Conservation (phyloP, 2,888 invertebrate genomes). For the Antheraea yamamai region DNA sequence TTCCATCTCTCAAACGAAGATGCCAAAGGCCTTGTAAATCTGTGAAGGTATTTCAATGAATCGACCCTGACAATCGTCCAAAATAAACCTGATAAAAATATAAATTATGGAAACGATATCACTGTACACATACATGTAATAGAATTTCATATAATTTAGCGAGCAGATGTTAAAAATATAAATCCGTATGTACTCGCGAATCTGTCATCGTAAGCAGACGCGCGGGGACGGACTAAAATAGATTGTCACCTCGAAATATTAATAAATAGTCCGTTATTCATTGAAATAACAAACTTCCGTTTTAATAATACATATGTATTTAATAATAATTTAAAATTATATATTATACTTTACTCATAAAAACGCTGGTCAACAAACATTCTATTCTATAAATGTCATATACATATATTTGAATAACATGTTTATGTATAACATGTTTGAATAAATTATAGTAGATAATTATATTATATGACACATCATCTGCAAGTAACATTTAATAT, state of each 20-base stretch:
- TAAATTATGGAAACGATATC: background rate
- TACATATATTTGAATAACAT: background rate
- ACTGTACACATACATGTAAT: background rate
- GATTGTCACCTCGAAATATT: slow-evolving; percentile 61
- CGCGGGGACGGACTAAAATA: slow-evolving; percentile 53
- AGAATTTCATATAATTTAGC: slow-evolving; percentile 23
- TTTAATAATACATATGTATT: background rate
- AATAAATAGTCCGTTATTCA: slow-evolving; percentile 51
- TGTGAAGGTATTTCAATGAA: slow-evolving; percentile 1
- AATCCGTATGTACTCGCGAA: slow-evolving; percentile 34
- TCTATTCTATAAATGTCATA: background rate
- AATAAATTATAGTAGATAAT: background rate
- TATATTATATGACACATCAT: background rate
- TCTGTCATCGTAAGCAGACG: slow-evolving; percentile 42
- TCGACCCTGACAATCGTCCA: background rate
- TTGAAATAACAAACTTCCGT: slow-evolving; percentile 26
- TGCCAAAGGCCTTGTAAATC: background rate
- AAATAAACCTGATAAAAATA: slow-evolving; percentile 3
- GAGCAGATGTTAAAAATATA: slow-evolving; percentile 33
- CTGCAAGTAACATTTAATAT: too few relatives aligned
- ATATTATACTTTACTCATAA: background rate
- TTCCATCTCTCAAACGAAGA: background rate
- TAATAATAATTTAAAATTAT: background rate
- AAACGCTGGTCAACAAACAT: background rate
- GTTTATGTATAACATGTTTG: background rate